Evolutionary conservation across 1,140 invertebrate genomes (phyloP).

Genomic region (Drosophila cardini): DNA sequence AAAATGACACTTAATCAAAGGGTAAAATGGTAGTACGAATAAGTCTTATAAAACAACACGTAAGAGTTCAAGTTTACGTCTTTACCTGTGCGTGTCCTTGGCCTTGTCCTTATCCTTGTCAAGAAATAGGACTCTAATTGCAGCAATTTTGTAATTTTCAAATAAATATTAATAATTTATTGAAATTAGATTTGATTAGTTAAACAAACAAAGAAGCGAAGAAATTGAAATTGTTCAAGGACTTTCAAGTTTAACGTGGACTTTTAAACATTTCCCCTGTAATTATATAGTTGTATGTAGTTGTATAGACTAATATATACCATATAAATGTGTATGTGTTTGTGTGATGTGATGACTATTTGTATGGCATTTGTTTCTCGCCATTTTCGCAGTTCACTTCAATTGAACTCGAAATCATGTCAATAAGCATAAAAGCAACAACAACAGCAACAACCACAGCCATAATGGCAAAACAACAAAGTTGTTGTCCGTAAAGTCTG

Average conservation of each 20-base stretch:
- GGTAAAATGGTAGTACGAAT: not conserved
- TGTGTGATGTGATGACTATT: slow-evolving; percentile 26
- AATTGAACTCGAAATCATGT: slow-evolving; percentile 59
- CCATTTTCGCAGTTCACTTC: slow-evolving; percentile 56
- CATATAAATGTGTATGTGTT: not conserved
- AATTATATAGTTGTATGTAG: slow-evolving; percentile 7
- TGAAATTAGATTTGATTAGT: slow-evolving; percentile 21
- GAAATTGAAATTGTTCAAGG: slow-evolving; percentile 7
- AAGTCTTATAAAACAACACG: not conserved
- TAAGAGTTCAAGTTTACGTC: slow-evolving; percentile 5
- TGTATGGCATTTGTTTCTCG: slow-evolving; percentile 44
- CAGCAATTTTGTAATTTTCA: slow-evolving; percentile 23
- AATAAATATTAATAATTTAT: slow-evolving; percentile 22
- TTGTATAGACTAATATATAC: not conserved
- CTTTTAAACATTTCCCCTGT: not conserved
- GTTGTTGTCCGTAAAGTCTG: slow-evolving; percentile 41
- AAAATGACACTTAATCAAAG: not conserved
- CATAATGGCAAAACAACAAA: slow-evolving; percentile 39
- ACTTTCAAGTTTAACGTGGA: not conserved
- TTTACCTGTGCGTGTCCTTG: not conserved
- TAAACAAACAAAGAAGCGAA: not conserved
- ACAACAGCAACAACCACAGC: slow-evolving; percentile 27
- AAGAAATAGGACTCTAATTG: too few species aligned
- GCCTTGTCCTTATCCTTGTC: too few species aligned
- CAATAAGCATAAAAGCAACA: slow-evolving; percentile 42